Base-by-base conservation (phyloP, 2,797 vertebrate genomes). In the Myotis pilosus region DNA sequence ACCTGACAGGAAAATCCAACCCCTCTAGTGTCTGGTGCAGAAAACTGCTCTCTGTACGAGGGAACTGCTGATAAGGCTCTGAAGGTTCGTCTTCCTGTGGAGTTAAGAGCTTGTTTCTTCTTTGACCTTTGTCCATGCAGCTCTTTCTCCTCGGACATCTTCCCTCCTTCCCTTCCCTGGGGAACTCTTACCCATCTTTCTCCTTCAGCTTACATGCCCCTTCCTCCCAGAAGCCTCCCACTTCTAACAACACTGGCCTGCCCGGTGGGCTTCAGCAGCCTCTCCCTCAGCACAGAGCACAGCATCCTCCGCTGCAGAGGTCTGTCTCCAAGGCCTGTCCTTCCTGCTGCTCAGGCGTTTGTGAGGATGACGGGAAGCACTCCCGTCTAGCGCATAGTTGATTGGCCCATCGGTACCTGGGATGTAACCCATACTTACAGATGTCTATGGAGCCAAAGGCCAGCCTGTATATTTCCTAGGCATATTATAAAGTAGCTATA, bases 251-350 rank as follows among this genome's bases (percentile, higher is more conserved):
- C 8, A 33, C 6, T 0, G 5, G 13, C 30, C 49, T 53, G 4
- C 13, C 64, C 17, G 19, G 1, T 23, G 19, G 89, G 44, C 6
- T 85, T 60, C 12, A 8, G 16, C 0, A 47, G 28, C 13, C 8
- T 1, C 38, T 68, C 22, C 5, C 4, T 19, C 15, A 3, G 10
- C 0, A 0, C 0, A 64, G 53, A 66, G 8, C 25, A 33, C 0
- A 23, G 30, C 23, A 15, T 0, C 33, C 23, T 36, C 7, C 15
- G 23, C 8, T 8, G 20, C 7, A 12, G 8, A 22, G 57, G 55
- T 33, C 9, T 19, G 25, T 25, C 71, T 23, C 33, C 15, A 3
- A 2, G 6, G 9, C 33, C 51, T 4, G 3, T 41, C 36, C 36
- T 25, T 33, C 41, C 41, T 7, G 11, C 8, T 60, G 4, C 44